phyloP scores from a whole-genome alignment of 2,797 vertebrate species.

The Brachyalestes nurse region DNA sequence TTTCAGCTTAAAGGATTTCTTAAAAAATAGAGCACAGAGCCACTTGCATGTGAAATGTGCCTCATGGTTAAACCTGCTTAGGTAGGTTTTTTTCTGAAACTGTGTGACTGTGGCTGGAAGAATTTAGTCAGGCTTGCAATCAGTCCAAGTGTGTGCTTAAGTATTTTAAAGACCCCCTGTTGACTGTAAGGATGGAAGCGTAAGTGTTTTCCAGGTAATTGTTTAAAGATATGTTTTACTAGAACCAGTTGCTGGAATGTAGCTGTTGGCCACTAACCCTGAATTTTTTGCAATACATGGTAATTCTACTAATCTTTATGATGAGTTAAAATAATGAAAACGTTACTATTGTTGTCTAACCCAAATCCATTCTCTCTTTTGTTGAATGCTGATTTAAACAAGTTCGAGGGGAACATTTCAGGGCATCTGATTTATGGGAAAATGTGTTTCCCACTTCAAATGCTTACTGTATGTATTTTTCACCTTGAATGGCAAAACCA shows the following conservation, averaged over 20 bases:
- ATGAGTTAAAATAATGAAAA: constrained; percentile 29
- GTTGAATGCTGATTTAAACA: constrained; percentile 41
- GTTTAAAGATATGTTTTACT: constrained; percentile 12
- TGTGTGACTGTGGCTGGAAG: constrained; percentile 4
- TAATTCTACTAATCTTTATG: constrained; percentile 23
- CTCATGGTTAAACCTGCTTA: constrained; percentile 7
- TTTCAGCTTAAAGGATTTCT: constrained; percentile 38
- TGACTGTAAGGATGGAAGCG: neutral
- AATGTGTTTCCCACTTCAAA: constrained; percentile 43
- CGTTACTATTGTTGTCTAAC: constrained; percentile 33
- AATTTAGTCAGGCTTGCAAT: constrained; percentile 2
- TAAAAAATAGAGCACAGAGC: neutral
- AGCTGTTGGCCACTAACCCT: neutral
- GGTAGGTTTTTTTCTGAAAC: neutral
- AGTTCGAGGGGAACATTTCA: constrained; percentile 43
- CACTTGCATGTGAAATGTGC: constrained; percentile 17
- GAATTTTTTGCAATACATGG: neutral
- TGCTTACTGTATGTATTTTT: constrained; percentile 56
- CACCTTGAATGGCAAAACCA: constrained; percentile 45
- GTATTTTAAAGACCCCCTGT: constrained; percentile 13
- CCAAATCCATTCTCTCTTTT: constrained; percentile 17
- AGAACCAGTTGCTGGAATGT: neutral
- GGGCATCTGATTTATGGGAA: constrained; percentile 38
- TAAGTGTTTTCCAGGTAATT: constrained; percentile 17
- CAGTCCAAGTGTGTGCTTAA: constrained; percentile 1